Conservation (phyloP, 2,888 invertebrate genomes). For the Oscheius sp. region DNA sequence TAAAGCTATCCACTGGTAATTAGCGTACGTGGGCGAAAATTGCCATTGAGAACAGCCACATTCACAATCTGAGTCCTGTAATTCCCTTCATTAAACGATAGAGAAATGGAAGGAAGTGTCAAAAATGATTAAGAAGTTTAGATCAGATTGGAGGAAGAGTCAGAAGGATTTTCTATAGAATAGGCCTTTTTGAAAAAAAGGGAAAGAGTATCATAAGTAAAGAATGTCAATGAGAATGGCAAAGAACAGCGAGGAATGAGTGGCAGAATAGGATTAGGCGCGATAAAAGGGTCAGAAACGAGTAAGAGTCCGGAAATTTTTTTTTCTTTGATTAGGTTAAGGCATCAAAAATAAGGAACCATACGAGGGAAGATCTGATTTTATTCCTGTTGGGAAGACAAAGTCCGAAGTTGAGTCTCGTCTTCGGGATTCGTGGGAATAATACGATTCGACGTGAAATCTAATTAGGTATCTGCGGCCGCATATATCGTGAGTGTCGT, state of each 20-base stretch:
- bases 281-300: neutral
- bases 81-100: neutral
- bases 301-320: too few relatives aligned
- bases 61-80: neutral
- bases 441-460: conserved; percentile 11
- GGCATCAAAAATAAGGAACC: too few relatives aligned
- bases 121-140: neutral
- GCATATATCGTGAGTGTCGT: conserved; percentile 10
- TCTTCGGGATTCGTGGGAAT: neutral
- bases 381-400: neutral
- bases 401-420: neutral
- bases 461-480: conserved; percentile 16
- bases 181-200: too few relatives aligned
- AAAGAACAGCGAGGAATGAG: neutral
- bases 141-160: too few relatives aligned
- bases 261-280: neutral
- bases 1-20: conserved; percentile 1
- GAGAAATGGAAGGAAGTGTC: neutral
- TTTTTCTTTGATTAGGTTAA: too few relatives aligned
- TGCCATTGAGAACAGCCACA: neutral
- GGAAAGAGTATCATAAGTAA: neutral
- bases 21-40: conserved; percentile 8
- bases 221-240: neutral
- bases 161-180: too few relatives aligned
- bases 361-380: too few relatives aligned